Conservation (phyloP, 2,113 vertebrate genomes). For the Burhinus oedicnemus region DNA sequence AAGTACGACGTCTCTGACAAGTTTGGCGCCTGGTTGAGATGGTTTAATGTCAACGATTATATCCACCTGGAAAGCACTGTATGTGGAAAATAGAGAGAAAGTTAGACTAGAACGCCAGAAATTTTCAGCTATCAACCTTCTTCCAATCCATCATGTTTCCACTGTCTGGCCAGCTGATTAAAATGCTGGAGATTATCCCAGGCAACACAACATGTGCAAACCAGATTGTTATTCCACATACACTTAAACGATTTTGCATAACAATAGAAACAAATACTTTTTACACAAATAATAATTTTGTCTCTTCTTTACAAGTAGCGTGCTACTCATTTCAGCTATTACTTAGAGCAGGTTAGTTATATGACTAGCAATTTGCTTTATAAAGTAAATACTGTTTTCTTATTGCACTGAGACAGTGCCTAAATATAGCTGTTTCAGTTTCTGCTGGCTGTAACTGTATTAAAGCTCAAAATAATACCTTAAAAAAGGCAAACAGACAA, state of each 20-base stretch:
- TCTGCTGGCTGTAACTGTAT: background rate
- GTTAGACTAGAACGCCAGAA: constrained; percentile 71
- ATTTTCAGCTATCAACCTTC: constrained; percentile 74
- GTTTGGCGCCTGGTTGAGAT: constrained; percentile 72
- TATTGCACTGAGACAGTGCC: background rate
- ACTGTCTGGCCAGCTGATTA: constrained; percentile 94
- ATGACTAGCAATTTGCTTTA: background rate
- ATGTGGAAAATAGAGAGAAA: constrained; percentile 74
- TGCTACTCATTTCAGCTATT: constrained; percentile 2
- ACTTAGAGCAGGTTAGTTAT: background rate
- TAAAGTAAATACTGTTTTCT: background rate
- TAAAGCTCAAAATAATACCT: background rate
- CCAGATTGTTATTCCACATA: constrained; percentile 78
- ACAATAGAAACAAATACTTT: constrained; percentile 65
- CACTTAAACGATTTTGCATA: constrained; percentile 73
- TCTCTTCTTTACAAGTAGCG: background rate
- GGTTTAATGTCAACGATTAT: constrained; percentile 92
- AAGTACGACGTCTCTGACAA: constrained; percentile 84
- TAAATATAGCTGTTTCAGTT: background rate
- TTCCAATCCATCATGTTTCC: constrained; percentile 79
- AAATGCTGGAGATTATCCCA: constrained; percentile 84
- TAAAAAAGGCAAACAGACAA: background rate
- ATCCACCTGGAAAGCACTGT: constrained; percentile 95
- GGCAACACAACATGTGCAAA: constrained; percentile 84
- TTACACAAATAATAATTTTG: constrained; percentile 45